Evolutionary conservation across 2,113 vertebrate genomes (phyloP).

Genomic region (Marmota monax): DNA sequence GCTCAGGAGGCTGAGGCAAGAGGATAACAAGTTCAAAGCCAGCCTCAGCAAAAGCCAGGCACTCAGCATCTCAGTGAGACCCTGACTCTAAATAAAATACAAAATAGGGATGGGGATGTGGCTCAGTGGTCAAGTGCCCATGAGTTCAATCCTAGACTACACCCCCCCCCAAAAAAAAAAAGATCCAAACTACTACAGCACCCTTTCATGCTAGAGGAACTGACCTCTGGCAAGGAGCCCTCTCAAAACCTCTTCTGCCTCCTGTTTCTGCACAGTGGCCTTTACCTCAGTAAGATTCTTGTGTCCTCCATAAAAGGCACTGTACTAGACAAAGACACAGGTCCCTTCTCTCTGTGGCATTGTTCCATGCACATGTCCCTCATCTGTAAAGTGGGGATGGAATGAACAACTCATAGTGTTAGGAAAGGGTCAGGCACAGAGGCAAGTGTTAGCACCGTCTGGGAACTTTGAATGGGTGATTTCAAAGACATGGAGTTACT

Average conservation of each 20-base stretch:
- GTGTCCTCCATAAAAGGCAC: fast-evolving
- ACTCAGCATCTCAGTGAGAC: too few species aligned
- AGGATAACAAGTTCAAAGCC: too few species aligned
- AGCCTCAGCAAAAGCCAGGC: too few species aligned
- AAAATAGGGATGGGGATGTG: too few species aligned
- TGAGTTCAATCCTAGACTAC: too few species aligned
- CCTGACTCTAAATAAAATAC: too few species aligned
- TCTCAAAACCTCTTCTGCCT: neutral
- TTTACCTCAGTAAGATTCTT: too few species aligned
- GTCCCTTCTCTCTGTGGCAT: neutral
- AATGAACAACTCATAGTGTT: fast-evolving
- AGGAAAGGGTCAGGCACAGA: neutral
- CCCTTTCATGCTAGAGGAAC: neutral
- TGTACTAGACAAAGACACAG: neutral
- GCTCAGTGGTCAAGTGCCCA: too few species aligned
- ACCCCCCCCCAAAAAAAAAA: too few species aligned
- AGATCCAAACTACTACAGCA: neutral
- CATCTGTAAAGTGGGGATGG: neutral
- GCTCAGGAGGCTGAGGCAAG: too few species aligned
- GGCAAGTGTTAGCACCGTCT: fast-evolving
- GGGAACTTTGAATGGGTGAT: fast-evolving
- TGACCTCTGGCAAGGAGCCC: too few species aligned
- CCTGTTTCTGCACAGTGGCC: neutral
- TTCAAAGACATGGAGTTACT: neutral
- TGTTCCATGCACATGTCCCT: neutral